These are phyloP conservation scores for Platynereis dumerilii DNA, from an alignment of 2,888 invertebrate species.

Conservation along the genomic window DNA sequence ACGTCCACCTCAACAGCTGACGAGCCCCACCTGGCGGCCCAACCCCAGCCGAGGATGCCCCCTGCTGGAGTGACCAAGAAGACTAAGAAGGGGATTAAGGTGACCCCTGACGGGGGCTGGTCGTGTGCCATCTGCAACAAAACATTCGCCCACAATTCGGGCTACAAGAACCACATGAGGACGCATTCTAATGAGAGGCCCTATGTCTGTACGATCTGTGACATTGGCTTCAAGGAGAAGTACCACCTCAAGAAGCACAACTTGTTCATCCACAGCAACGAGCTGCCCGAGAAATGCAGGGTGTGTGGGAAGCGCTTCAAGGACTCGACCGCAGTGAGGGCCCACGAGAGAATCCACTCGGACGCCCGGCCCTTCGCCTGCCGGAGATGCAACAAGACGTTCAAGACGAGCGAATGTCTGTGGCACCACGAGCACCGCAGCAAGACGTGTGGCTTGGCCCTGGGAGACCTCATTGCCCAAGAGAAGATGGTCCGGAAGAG, in stretches of 20 bases:
- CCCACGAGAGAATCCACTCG: constrained; percentile 43
- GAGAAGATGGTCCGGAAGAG: constrained; percentile 17
- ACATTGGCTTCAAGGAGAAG: constrained; percentile 42
- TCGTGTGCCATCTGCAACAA: constrained; percentile 42
- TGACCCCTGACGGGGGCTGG: constrained; percentile 28
- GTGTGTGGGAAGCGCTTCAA: constrained; percentile 42
- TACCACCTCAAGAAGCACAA: constrained; percentile 43
- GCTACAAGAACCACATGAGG: constrained; percentile 42
- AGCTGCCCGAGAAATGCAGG: constrained; percentile 38
- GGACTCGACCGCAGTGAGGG: constrained; percentile 43
- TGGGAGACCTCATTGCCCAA: constrained; percentile 26
- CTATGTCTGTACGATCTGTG: constrained; percentile 40
- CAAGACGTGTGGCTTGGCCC: constrained; percentile 40
- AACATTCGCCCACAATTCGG: constrained; percentile 41
- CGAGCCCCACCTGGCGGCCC: neutral
- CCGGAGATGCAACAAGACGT: constrained; percentile 37
- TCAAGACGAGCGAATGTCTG: constrained; percentile 43
- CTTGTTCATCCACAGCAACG: constrained; percentile 41
- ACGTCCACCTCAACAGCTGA: neutral
- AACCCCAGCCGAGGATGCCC: neutral
- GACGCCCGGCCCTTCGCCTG: constrained; percentile 40
- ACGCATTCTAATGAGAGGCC: constrained; percentile 43
- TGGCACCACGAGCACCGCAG: constrained; percentile 44
- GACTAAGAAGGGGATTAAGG: constrained; percentile 14
- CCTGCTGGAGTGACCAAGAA: neutral